Evolutionary conservation across 2,113 vertebrate species (phyloP).

Genomic region (Pongo abelii): DNA sequence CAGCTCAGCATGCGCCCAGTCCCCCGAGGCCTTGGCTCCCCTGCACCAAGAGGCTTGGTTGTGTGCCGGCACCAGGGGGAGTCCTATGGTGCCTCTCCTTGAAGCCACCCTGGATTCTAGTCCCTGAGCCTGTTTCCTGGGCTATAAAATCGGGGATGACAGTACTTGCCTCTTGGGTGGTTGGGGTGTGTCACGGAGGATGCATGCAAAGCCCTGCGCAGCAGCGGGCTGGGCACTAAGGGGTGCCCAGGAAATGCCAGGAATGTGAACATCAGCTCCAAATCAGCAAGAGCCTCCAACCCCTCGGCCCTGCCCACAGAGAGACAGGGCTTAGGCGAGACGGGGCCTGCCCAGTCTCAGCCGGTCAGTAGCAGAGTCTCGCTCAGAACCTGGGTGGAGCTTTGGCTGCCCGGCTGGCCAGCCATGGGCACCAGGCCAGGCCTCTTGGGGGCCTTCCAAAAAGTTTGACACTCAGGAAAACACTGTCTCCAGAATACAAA

Average conservation of each 20-base stretch:
- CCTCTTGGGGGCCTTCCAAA: neutral
- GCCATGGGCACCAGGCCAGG: neutral
- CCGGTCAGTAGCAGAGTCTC: too few species aligned
- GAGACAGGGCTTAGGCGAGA: neutral
- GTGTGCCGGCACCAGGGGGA: neutral
- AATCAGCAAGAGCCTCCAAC: neutral
- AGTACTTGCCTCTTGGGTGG: neutral
- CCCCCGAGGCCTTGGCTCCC: neutral
- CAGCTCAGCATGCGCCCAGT: neutral
- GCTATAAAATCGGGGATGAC: neutral
- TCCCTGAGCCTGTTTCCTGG: neutral
- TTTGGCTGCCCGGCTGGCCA: neutral
- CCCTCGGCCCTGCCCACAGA: neutral
- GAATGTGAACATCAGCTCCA: neutral
- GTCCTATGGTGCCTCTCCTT: neutral
- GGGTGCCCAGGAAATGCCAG: neutral
- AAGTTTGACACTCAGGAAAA: neutral
- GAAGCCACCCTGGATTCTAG: neutral
- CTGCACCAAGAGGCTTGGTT: neutral
- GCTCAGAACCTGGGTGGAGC: neutral
- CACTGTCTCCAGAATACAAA: neutral
- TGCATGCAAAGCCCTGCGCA: neutral
- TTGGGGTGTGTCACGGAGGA: neutral
- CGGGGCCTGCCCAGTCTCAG: neutral
- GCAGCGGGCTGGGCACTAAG: neutral